Evolutionary conservation across 2,888 invertebrate genomes (phyloP).

Genomic region (Melanchra persicariae): DNA sequence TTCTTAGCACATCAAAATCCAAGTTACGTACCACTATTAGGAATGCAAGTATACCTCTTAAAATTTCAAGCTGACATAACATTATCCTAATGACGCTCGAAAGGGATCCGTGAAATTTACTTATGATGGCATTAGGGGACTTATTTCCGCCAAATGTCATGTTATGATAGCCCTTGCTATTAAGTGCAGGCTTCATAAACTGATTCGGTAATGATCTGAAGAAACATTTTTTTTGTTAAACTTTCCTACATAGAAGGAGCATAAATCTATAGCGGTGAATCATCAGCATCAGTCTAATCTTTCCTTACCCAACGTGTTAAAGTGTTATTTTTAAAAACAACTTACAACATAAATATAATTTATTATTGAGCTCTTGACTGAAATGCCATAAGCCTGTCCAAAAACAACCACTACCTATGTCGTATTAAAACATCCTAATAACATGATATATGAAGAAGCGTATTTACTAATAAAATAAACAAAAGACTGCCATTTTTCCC

Average conservation of each 20-base stretch:
- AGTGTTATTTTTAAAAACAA: no score
- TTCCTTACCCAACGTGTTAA: no score
- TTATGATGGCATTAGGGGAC: not conserved
- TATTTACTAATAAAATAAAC: not conserved
- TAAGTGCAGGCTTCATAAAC: not conserved
- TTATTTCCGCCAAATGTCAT: slow-evolving; percentile 1
- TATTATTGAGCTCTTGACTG: no score
- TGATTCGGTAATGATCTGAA: not conserved
- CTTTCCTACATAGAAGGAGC: not conserved
- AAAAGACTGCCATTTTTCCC: not conserved
- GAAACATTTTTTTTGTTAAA: not conserved
- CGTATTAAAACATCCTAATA: no score
- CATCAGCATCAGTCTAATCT: no score
- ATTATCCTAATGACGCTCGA: slow-evolving; percentile 1
- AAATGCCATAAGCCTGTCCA: no score
- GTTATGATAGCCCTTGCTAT: not conserved
- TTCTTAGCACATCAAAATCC: no score
- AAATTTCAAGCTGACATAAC: no score
- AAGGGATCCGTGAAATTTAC: not conserved
- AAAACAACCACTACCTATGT: no score
- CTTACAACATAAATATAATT: no score
- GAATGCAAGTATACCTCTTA: no score
- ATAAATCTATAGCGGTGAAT: not conserved
- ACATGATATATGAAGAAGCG: not conserved
- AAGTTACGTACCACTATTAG: no score